Percentiles rank a stretch among this genome's conserved stretches.
Evolutionary conservation across 2,113 vertebrate species (phyloP).

Genomic region (Procavia capensis): DNA sequence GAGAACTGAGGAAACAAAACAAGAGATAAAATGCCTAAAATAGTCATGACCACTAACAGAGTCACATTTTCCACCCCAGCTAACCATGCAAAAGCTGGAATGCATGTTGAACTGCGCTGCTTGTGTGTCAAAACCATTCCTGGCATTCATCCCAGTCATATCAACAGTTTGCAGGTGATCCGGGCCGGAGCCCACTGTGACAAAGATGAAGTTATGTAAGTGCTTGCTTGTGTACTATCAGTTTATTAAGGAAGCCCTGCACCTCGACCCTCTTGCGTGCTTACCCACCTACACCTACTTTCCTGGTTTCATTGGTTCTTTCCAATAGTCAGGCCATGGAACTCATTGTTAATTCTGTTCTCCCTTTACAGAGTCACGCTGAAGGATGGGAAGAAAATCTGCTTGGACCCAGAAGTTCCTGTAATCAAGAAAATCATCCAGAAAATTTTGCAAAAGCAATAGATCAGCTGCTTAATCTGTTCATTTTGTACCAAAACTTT

Average conservation of each 20-base stretch:
- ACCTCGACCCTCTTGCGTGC: not conserved
- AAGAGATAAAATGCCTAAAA: not conserved
- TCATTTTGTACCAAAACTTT: not conserved
- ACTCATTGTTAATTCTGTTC: not conserved
- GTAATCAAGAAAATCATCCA: slow-evolving; percentile 69
- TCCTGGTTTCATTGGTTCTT: not conserved
- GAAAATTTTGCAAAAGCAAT: slow-evolving; percentile 54
- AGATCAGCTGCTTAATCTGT: not conserved
- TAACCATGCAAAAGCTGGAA: fast-evolving
- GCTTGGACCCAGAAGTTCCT: slow-evolving; percentile 69
- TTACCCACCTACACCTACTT: not conserved
- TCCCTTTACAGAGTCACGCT: slow-evolving; percentile 71
- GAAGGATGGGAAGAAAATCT: slow-evolving; percentile 56
- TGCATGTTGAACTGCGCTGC: not conserved
- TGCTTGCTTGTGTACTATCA: not conserved
- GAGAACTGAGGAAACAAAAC: not conserved
- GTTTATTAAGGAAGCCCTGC: not conserved
- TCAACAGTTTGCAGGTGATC: slow-evolving; percentile 36
- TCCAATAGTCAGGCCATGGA: not conserved
- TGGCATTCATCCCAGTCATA: not conserved
- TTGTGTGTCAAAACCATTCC: not conserved
- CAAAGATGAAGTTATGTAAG: slow-evolving; percentile 68
- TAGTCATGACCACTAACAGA: not conserved
- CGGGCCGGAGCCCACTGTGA: slow-evolving; percentile 42
- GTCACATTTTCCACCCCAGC: not conserved